Conservation (phyloP, 2,888 invertebrate species). For the Melanotus villosus region DNA sequence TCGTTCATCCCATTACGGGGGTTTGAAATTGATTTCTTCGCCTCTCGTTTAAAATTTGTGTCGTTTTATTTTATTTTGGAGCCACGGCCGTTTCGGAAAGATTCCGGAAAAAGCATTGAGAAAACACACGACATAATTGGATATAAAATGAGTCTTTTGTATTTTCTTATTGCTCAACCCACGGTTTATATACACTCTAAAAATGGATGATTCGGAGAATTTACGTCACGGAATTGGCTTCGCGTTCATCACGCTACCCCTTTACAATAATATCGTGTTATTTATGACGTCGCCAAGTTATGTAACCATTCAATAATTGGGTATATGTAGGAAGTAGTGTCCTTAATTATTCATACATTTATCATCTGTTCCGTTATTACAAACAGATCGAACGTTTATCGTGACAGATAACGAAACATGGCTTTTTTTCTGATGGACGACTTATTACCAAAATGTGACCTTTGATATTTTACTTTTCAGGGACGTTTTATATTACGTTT, state of each 20-base stretch:
- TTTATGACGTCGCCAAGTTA: neutral
- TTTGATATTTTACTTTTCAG: too few species aligned
- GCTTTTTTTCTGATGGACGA: too few species aligned
- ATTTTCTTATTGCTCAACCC: neutral
- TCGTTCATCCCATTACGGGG: neutral
- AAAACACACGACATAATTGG: conserved; percentile 5
- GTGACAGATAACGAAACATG: too few species aligned
- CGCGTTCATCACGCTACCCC: conserved; percentile 8
- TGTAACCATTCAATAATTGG: conserved; percentile 4
- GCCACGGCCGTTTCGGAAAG: too few species aligned
- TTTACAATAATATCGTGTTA: neutral
- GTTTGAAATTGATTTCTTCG: neutral
- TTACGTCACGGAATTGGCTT: conserved; percentile 16
- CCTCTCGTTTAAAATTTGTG: neutral
- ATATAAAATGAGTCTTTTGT: conserved; percentile 19
- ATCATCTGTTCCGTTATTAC: neutral
- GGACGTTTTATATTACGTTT: too few species aligned
- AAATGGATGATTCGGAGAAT: conserved; percentile 1
- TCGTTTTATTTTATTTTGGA: too few species aligned
- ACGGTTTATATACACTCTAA: neutral
- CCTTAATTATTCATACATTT: neutral
- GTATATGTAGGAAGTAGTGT: neutral
- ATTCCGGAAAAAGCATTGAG: too few species aligned
- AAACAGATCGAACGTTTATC: too few species aligned
- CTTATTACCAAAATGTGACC: too few species aligned